These are phyloP conservation scores for Philereme vetulata DNA, from an alignment of 2,888 invertebrate genomes.

Conservation along the genomic window DNA sequence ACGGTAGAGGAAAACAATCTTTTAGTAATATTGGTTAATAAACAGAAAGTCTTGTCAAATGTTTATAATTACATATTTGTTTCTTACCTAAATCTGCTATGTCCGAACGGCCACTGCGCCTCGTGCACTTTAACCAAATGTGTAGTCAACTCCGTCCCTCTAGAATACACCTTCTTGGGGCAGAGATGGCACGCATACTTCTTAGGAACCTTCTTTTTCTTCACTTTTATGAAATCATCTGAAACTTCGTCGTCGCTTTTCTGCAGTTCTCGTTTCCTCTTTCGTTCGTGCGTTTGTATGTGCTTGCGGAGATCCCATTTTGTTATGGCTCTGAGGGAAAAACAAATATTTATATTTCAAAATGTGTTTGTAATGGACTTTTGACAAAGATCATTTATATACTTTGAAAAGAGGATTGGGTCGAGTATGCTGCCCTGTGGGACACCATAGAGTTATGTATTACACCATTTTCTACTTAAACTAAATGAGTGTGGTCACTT, in stretches of 20 bases:
- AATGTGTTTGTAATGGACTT: too few relatives aligned
- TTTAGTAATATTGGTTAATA: too few relatives aligned
- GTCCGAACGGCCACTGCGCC: constrained; percentile 89
- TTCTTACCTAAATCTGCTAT: constrained; percentile 87
- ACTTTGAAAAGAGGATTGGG: too few relatives aligned
- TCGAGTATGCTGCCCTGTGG: too few relatives aligned
- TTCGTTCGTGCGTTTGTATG: constrained; percentile 71
- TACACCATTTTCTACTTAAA: too few relatives aligned
- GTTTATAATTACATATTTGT: too few relatives aligned
- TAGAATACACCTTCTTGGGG: constrained; percentile 85
- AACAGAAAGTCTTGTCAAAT: too few relatives aligned
- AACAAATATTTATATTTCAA: too few relatives aligned
- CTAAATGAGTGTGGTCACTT: too few relatives aligned
- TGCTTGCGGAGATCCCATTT: constrained; percentile 85
- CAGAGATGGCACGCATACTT: constrained; percentile 89
- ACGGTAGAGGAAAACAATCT: too few relatives aligned
- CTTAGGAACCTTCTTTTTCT: constrained; percentile 52
- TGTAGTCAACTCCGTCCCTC: constrained; percentile 86
- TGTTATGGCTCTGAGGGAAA: constrained; percentile 78
- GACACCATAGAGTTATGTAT: too few relatives aligned
- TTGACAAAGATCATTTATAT: too few relatives aligned
- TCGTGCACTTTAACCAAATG: constrained; percentile 89
- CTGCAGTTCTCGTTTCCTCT: constrained; percentile 30
- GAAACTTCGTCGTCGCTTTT: constrained; percentile 49
- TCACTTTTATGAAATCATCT: constrained; percentile 53